Percentiles rank a stretch among this genome's conserved stretches.
Conservation (phyloP, 2,113 vertebrate genomes). For the Platanista minor region DNA sequence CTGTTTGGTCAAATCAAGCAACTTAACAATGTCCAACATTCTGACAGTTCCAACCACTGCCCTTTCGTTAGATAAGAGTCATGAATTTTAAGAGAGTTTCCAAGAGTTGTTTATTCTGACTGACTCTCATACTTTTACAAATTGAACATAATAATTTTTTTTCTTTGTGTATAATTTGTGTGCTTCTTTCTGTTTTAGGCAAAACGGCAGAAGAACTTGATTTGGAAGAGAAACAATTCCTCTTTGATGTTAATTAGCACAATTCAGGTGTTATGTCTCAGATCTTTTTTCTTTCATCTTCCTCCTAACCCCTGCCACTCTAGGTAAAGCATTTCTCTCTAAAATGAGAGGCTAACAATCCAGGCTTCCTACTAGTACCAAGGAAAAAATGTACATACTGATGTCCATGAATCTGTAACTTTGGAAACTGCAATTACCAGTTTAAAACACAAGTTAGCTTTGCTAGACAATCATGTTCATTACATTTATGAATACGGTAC, state of each 20-base stretch:
- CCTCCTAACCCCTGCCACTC: neutral
- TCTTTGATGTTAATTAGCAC: neutral
- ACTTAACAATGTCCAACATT: neutral
- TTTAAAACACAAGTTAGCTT: conserved; percentile 26
- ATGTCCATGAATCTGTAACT: neutral
- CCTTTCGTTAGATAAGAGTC: neutral
- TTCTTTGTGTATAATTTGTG: neutral
- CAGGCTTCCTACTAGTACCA: neutral
- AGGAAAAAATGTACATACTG: neutral
- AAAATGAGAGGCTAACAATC: neutral
- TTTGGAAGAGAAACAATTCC: neutral
- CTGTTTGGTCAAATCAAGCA: neutral
- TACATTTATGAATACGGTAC: neutral
- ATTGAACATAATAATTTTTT: neutral
- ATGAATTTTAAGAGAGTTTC: neutral
- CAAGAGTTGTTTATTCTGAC: neutral
- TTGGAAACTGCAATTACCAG: neutral
- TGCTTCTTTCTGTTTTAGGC: neutral
- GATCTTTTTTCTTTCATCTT: neutral
- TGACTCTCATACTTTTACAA: neutral
- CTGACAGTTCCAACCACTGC: neutral
- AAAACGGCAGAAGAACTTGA: neutral
- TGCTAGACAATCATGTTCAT: neutral
- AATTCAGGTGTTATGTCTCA: neutral
- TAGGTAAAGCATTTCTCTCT: neutral